Base-by-base conservation (phyloP, 2,797 vertebrate species). In the Neoniphon sammara region DNA sequence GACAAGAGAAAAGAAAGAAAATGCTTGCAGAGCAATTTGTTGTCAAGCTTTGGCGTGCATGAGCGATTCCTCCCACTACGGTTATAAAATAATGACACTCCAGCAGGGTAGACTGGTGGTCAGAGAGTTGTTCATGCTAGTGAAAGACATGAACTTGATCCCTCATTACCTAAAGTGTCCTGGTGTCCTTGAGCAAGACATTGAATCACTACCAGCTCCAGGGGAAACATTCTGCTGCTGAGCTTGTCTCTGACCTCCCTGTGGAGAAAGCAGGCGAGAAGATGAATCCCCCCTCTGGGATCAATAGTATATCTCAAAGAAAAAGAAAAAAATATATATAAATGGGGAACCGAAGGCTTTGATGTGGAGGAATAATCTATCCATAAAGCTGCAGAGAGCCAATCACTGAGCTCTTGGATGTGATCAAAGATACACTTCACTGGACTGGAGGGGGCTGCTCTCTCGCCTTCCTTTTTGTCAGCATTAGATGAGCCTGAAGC, bases 341-440 rank as follows among this genome's bases (percentile, higher is more conserved):
- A 14, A 44, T 14, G 42, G 12, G 42, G 42, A 44, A 44, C 42
- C 14, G 42, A 11, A 15, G 42, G 42, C 42, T 44, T 44, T 44
- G 42, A 5, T 44, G 42, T 44, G 42, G n/a, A 8, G 21, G 17
- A 49, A 49, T 36, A 34, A 31, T 52, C 62, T 50, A 52, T 31
- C 23, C 20, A 53, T 34, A 20, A 36, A 54, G 21, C 12, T 49
- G 58, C 17, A 57, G 59, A 31, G 31, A 73, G n/a, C 1, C 30
- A 50, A 44, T 20, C 23, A 30, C 23, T 49, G 25, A 36, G 49
- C 42, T n/a, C 61, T 66, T 2, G 27, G 30, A 69, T 69, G 62
- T 17, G 31, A 71, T 78, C 62, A 80, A 56, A 66, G 47, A 44
- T 44, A 44, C 42, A 44, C 42, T 44, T 69, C 57, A 42, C 15